These are phyloP conservation scores for Denticeps clupeoides DNA, from an alignment of 2,797 vertebrate species.

Conservation along the genomic window DNA sequence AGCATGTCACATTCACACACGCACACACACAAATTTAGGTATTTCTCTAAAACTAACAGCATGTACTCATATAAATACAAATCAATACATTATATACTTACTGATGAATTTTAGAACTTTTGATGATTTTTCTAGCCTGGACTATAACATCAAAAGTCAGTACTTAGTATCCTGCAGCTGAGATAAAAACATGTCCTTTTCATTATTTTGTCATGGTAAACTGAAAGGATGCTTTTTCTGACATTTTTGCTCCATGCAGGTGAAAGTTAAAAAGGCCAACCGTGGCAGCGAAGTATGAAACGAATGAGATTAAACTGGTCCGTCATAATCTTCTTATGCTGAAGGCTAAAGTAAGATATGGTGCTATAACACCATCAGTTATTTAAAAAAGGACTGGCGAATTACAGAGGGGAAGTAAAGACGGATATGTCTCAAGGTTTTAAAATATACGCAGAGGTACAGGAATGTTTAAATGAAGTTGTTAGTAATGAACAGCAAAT, in stretches of 20 bases:
- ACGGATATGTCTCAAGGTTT: slow-evolving; percentile 48
- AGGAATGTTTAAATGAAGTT: slow-evolving; percentile 39
- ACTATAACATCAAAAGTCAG: too few species aligned
- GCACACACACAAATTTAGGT: slow-evolving; percentile 30
- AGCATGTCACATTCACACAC: not conserved
- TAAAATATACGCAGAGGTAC: slow-evolving; percentile 38
- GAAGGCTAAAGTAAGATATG: slow-evolving; percentile 51
- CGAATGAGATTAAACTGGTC: slow-evolving; percentile 57
- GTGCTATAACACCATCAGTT: slow-evolving; percentile 40
- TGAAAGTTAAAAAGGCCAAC: slow-evolving; percentile 28
- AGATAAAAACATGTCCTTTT: too few species aligned
- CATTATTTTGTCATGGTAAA: too few species aligned
- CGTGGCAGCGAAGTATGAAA: slow-evolving; percentile 58
- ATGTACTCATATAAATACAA: too few species aligned
- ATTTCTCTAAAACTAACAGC: too few species aligned
- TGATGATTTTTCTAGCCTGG: too few species aligned
- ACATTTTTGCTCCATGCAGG: slow-evolving; percentile 16
- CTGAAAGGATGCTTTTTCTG: too few species aligned
- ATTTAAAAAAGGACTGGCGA: slow-evolving; percentile 16
- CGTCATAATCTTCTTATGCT: slow-evolving; percentile 55
- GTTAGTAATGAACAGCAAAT: slow-evolving; percentile 40
- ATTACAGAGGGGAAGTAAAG: slow-evolving; percentile 28
- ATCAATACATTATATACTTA: too few species aligned
- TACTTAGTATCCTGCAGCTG: too few species aligned
- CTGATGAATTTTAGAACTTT: too few species aligned